These are phyloP conservation scores for Euwallacea fornicatus DNA, from an alignment of 1,140 invertebrate genomes.

Conservation along the genomic window DNA sequence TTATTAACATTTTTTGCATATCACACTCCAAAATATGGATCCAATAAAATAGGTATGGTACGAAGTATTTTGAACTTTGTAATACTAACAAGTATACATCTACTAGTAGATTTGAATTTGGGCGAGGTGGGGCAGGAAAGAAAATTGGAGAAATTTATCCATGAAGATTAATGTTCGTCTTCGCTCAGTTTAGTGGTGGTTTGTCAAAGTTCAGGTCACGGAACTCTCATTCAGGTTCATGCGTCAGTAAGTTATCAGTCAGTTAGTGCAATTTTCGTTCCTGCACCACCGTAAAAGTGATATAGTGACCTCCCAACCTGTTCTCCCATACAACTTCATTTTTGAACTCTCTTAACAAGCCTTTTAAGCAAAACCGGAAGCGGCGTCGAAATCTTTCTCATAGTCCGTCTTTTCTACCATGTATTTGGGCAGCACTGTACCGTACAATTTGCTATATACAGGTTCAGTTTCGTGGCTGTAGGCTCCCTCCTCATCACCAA, in stretches of 20 bases:
- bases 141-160: background rate
- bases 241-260: background rate
- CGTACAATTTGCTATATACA: slow-evolving; percentile 63
- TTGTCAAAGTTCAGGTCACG: too few species aligned
- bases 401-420: slow-evolving; percentile 68
- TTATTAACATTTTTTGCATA: background rate
- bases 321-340: background rate
- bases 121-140: background rate
- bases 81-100: background rate
- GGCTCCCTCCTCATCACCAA: slow-evolving; percentile 57
- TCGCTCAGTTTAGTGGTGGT: background rate
- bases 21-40: slow-evolving; percentile 10
- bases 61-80: background rate
- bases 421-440: slow-evolving; percentile 65
- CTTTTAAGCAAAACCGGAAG: slow-evolving; percentile 23
- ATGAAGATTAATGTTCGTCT: background rate
- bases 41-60: background rate
- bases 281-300: background rate
- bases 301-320: background rate
- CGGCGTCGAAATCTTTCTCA: slow-evolving; percentile 65
- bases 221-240: too few species aligned
- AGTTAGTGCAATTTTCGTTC: background rate
- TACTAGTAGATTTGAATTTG: too few species aligned
- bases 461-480: slow-evolving; percentile 66
- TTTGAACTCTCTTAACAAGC: background rate